Evolutionary conservation across 1,140 invertebrate species (phyloP), one percentile per base, ranked within the genome.

Genomic region (Araneus ventricosus): DNA sequence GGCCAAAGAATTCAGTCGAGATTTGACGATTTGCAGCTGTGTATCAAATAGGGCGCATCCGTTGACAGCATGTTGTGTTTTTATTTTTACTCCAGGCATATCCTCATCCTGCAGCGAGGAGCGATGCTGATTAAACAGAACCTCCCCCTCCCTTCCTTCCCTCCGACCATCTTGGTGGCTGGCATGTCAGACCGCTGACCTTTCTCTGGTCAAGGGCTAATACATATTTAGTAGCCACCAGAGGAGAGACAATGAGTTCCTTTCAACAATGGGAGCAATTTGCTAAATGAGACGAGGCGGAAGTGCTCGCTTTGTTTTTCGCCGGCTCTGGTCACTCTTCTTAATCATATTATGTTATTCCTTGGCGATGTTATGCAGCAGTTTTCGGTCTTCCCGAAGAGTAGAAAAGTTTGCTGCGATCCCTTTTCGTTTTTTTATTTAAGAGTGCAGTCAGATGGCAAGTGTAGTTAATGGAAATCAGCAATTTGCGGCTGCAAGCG

Each of bases 341-440:
- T 75, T 75, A 75, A 75, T 34, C 70, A 75, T 37, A 22, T 75
- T 75, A 75, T 70, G 30, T 75, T 75, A 75, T 75, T 75, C 67
- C 17, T 75, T 20, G 1, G 67, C 10, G 4, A 30, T 37, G 27
- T 37, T 20, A 75, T 34, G 30, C 34, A 34, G 34, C 34, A 75
- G 34, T 20, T 27, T 75, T 75, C 20, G 10, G 17, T 22, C 20
- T 75, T 37, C 6, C 14, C 20, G 4, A 75, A 3, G 4, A 37
- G 30, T 75, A 5, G 14, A 75, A 67, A 27, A 30, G 10, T 52
- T 52, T 2, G 14, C 0, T 52, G 45, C 10, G 10, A 52, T 52
- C 45, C 10, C 1, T 10, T 17, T 52, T 17, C 45, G 45, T 52
- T 52, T 52, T 52, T 45, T 45, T 45, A 8, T 45, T 45, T 45